A percentile compares a stretch with the other conserved stretches of the same genome.
phyloP scores from a whole-genome alignment of 2,113 vertebrate species.

The Coracopsis vasa region DNA sequence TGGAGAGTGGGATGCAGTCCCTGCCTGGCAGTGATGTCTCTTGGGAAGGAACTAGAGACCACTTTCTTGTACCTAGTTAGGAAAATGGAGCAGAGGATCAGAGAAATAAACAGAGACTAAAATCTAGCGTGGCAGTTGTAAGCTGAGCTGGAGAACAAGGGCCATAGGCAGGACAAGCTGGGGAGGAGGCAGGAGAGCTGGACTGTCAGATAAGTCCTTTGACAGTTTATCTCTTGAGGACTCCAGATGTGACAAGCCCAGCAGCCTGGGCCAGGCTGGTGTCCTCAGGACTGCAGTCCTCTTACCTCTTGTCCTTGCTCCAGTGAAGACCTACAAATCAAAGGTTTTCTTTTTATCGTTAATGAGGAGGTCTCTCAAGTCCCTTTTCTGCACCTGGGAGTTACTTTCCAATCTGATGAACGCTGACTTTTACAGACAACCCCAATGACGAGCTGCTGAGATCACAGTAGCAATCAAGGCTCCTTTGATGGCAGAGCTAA shows the following conservation, averaged over 20 bases:
- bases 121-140: neutral
- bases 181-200: neutral
- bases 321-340: neutral
- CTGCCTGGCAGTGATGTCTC: neutral
- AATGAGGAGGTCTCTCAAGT: neutral
- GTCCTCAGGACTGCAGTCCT: neutral
- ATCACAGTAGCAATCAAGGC: constrained; percentile 62
- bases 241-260: neutral
- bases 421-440: constrained; percentile 22
- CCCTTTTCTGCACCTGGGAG: constrained; percentile 15
- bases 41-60: neutral
- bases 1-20: neutral
- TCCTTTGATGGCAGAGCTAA: constrained; percentile 65
- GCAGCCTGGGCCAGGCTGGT: neutral
- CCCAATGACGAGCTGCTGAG: constrained; percentile 38
- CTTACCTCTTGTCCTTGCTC: neutral
- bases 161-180: neutral
- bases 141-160: neutral
- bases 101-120: constrained; percentile 8
- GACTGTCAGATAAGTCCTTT: neutral
- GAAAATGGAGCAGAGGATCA: neutral
- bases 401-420: constrained; percentile 46
- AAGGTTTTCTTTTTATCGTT: neutral
- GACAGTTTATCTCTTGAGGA: neutral
- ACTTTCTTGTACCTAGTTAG: neutral